These are phyloP conservation scores for Drosophila sp. DNA, from an alignment of 1,140 invertebrate species.

Conservation along the genomic window DNA sequence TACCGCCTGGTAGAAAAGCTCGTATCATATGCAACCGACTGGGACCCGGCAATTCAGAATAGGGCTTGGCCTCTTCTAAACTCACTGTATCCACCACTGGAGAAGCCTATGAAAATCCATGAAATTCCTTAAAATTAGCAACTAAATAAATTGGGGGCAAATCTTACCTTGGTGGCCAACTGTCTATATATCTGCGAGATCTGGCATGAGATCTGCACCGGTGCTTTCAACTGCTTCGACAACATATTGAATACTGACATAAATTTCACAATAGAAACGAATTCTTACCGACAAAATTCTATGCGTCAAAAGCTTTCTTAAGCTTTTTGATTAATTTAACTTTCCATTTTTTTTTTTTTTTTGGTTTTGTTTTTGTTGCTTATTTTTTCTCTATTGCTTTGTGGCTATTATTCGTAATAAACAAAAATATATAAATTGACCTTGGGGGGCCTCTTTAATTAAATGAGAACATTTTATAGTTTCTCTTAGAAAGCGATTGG, in stretches of 20 bases:
- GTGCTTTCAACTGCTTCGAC: constrained; percentile 39
- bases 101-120: constrained; percentile 3
- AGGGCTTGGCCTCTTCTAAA: constrained; percentile 62
- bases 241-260: constrained; percentile 63
- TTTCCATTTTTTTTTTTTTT: constrained; percentile 28
- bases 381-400: constrained; percentile 2
- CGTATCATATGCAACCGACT: constrained; percentile 54
- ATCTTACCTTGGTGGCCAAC: constrained; percentile 30
- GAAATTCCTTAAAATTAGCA: background rate
- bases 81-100: background rate
- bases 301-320: constrained; percentile 45
- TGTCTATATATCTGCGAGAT: constrained; percentile 30
- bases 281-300: constrained; percentile 34
- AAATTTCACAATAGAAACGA: constrained; percentile 8
- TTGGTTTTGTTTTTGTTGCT: constrained; percentile 17
- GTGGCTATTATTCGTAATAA: constrained; percentile 18
- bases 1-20: constrained; percentile 71
- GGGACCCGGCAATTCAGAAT: constrained; percentile 62
- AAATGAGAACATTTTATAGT: too few relatives aligned
- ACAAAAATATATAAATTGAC: background rate
- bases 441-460: background rate
- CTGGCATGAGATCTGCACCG: constrained; percentile 28
- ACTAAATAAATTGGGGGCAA: too few relatives aligned
- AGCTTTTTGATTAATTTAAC: constrained; percentile 51
- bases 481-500: too few relatives aligned